Conservation (phyloP, 2,113 vertebrate species). For the Dromaius novaehollandiae region DNA sequence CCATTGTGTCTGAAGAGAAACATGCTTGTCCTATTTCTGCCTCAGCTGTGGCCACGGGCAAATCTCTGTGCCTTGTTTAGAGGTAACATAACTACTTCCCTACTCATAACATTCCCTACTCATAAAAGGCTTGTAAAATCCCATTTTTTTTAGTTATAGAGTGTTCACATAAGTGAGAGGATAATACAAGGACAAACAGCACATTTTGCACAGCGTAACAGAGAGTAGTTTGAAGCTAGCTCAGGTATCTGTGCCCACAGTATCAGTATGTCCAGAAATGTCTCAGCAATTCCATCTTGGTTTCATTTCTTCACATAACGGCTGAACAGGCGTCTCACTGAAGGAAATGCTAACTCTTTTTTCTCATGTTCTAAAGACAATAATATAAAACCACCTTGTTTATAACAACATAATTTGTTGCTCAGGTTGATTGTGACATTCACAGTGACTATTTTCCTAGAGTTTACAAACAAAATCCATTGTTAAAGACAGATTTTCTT, state of each 20-base stretch:
- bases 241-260: too few relatives aligned
- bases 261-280: neutral
- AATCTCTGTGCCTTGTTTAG: neutral
- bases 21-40: neutral
- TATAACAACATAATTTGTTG: conserved; percentile 4
- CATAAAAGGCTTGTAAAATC: neutral
- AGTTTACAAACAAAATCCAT: neutral
- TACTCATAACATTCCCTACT: neutral
- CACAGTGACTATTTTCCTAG: neutral
- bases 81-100: neutral
- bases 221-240: neutral
- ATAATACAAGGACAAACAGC: neutral
- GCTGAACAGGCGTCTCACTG: neutral
- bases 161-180: neutral
- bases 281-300: neutral
- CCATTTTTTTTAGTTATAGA: neutral
- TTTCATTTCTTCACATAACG: neutral
- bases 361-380: neutral
- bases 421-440: neutral
- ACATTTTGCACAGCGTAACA: too few relatives aligned
- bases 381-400: neutral
- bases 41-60: neutral
- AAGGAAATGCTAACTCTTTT: neutral
- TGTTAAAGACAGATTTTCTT: neutral
- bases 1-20: neutral